These are phyloP conservation scores for Prunella fulvescens DNA, from an alignment of 2,113 vertebrate species.

Conservation along the genomic window DNA sequence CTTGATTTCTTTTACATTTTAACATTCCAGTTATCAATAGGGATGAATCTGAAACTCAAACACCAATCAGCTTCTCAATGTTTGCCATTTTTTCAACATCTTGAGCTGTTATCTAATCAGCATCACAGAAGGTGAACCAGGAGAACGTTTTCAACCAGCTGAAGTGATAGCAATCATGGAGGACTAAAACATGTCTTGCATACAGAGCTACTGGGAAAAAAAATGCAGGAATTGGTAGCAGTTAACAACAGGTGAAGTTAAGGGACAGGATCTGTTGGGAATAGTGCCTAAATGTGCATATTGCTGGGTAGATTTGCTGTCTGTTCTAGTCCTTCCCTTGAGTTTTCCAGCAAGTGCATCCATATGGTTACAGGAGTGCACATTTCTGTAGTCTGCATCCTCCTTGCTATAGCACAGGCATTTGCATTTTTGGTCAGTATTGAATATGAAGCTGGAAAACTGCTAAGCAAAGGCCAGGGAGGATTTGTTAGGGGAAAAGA, in stretches of 20 bases:
- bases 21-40: not conserved
- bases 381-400: not conserved
- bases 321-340: not conserved
- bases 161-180: not conserved
- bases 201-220: not conserved
- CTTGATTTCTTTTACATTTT: not conserved
- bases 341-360: not conserved
- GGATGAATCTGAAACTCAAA: not conserved
- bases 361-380: not conserved
- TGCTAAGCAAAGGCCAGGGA: not conserved
- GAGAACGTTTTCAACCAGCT: not conserved
- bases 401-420: not conserved
- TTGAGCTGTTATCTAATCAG: not conserved
- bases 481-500: not conserved
- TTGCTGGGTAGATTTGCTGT: not conserved
- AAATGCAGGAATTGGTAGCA: not conserved
- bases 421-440: not conserved
- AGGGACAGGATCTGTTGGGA: not conserved
- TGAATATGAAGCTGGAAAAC: not conserved
- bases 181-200: not conserved
- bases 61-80: not conserved
- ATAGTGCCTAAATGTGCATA: not conserved
- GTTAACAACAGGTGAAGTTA: constrained; percentile 24
- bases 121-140: not conserved
- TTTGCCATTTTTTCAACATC: not conserved